Percentiles rank a stretch among this genome's conserved stretches.
phyloP scores from a whole-genome alignment of 2,113 vertebrate species.

The Platanista minor region DNA sequence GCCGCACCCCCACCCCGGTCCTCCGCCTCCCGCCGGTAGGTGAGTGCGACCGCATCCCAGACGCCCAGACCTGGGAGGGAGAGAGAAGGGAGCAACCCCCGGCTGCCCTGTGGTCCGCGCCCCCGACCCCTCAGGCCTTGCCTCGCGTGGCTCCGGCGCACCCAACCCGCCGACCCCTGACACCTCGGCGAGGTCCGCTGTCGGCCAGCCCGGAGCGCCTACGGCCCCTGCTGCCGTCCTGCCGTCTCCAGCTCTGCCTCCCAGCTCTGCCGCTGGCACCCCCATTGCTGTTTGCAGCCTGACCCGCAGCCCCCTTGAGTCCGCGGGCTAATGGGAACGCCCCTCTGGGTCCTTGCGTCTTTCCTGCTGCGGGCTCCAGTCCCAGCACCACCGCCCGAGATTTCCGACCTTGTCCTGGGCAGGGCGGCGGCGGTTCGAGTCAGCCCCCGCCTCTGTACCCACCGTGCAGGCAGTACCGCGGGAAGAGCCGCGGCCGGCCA shows the following conservation, averaged over 20 bases:
- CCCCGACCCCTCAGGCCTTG: background rate
- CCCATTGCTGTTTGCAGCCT: background rate
- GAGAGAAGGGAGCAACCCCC: background rate
- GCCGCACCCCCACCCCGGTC: background rate
- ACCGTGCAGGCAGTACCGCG: background rate
- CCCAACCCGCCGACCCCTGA: background rate
- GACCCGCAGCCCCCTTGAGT: background rate
- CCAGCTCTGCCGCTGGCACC: background rate
- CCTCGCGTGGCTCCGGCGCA: background rate
- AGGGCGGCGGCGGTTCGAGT: background rate
- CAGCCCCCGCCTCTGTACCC: background rate
- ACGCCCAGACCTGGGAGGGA: background rate
- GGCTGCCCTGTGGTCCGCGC: background rate
- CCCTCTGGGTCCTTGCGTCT: background rate
- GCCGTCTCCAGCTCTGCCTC: background rate
- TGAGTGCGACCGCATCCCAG: conserved; percentile 27
- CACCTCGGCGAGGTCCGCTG: background rate
- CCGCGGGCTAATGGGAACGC: background rate
- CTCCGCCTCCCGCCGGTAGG: conserved; percentile 1
- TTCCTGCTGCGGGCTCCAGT: background rate
- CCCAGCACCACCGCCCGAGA: background rate
- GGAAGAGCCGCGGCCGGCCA: background rate
- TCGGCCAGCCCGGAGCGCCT: background rate
- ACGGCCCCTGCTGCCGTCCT: background rate
- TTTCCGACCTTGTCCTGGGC: background rate